phyloP scores from a whole-genome alignment of 2,888 invertebrate genomes.

The Archips xylosteana region DNA sequence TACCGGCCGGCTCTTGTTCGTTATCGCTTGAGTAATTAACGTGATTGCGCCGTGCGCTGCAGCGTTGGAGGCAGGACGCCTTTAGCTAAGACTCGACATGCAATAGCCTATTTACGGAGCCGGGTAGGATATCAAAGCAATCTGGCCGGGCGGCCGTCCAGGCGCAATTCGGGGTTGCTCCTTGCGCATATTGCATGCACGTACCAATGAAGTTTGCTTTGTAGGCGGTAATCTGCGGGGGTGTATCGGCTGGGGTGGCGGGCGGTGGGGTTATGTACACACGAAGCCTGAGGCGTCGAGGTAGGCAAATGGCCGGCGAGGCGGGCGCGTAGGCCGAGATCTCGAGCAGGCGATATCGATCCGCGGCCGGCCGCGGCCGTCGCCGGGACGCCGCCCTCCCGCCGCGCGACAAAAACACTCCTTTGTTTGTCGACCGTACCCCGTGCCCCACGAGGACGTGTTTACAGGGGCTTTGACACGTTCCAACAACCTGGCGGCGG shows the following conservation, averaged over 20 bases:
- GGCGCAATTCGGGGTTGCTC: conserved; percentile 78
- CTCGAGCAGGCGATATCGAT: conserved; percentile 80
- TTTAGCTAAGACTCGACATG: conserved; percentile 69
- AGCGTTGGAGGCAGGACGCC: conserved; percentile 60
- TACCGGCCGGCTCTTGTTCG: conserved; percentile 49
- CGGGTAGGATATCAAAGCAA: conserved; percentile 80
- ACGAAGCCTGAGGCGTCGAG: conserved; percentile 83
- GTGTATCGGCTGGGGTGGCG: conserved; percentile 77
- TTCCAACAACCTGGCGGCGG: conserved; percentile 44
- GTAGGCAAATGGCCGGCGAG: conserved; percentile 85
- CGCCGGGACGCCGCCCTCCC: conserved; percentile 76
- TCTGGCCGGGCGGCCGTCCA: conserved; percentile 67
- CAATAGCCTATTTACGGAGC: conserved; percentile 66
- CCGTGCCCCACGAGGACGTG: conserved; percentile 49
- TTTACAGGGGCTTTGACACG: conserved; percentile 53
- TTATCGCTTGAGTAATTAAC: conserved; percentile 69
- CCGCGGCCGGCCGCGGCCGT: conserved; percentile 75
- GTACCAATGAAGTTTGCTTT: conserved; percentile 86
- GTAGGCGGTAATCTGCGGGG: conserved; percentile 85
- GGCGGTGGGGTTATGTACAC: conserved; percentile 83
- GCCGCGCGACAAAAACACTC: conserved; percentile 82
- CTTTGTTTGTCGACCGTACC: conserved; percentile 76
- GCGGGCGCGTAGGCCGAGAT: conserved; percentile 83
- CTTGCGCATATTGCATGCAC: conserved; percentile 86
- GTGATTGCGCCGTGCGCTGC: conserved; percentile 64